Conservation (phyloP, 1,140 invertebrate species). For the Sinonovacula constricta region DNA sequence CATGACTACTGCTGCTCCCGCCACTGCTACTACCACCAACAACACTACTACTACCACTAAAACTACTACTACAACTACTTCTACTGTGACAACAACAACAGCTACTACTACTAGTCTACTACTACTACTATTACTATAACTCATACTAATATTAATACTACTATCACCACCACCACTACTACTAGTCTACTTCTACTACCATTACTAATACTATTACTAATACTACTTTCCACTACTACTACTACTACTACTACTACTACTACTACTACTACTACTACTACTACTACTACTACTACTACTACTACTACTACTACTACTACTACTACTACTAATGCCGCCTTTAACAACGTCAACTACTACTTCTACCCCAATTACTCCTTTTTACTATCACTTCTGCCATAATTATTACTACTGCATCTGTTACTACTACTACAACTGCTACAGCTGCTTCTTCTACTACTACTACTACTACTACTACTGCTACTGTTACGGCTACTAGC, state of each 20-base stretch:
- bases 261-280: slow-evolving; percentile 6
- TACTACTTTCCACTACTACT: slow-evolving; percentile 12
- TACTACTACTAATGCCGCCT: background rate
- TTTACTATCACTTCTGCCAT: background rate
- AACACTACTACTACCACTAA: too few relatives aligned
- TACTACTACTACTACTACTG: background rate
- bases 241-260: slow-evolving; percentile 6
- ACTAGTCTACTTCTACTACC: too few relatives aligned
- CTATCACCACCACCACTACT: too few relatives aligned
- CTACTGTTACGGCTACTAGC: background rate
- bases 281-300: slow-evolving; percentile 10
- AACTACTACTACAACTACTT: background rate
- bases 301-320: slow-evolving; percentile 14
- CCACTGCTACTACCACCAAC: background rate
- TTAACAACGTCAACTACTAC: background rate
- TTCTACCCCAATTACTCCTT: slow-evolving; percentile 4
- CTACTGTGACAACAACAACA: slow-evolving; percentile 1
- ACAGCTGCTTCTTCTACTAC: slow-evolving; percentile 11
- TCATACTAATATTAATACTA: too few relatives aligned
- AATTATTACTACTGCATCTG: slow-evolving; percentile 17
- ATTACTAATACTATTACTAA: too few relatives aligned
- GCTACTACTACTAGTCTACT: slow-evolving; percentile 11
- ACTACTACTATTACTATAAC: too few relatives aligned
- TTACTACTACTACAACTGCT: slow-evolving; percentile 7
- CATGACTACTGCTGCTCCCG: background rate